Evolutionary conservation across 2,797 vertebrate species (phyloP), one percentile per base, ranked within the genome.

Genomic region (Gila robusta): DNA sequence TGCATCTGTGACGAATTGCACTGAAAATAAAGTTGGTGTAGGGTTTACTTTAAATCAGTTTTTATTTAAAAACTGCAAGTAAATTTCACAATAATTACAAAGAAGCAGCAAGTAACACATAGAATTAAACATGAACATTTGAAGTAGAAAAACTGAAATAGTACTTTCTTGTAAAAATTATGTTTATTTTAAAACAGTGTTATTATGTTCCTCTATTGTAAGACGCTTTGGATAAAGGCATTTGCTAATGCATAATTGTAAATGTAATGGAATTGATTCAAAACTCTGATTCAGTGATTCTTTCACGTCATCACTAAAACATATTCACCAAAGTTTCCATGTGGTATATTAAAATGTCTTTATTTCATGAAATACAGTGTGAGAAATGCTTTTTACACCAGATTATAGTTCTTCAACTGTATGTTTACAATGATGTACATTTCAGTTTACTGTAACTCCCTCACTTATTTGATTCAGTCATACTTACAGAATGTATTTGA

Each of bases 371-470:
- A 56, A 54, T 56, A 35, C 49, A 8, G 19, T 76, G 28, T 54
- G 49, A 23, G 49, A 54, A 11, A 74, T 5, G 16, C 47, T 17
- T 49, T 49, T 17, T 49, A 49, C 47, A 17, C 47, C 16, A 49
- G 47, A 49, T 17, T 49, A 17, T 17, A 49, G 5, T 49, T 49
- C 47, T 49, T 17, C 5, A 49, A 16, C 1, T 37, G 21, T 56
- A n/a, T 23, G 5, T 23, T 35, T 35, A 74, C 72, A 21, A 26
- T 54, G 2, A 32, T 52, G 17, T 52, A 56, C 3, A 17, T 9
- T 37, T 79, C 23, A 26, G 32, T 56, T 77, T 77, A 59, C 74
- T 77, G 49, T 8, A 56, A 56, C 32, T 77, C 10, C 21, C 74
- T 11, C 23, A 28, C 35, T 79, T 23, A 77, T 37, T 39, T 79